These are phyloP conservation scores for Holothuria leucospilota DNA, from an alignment of 53 echinoderm and acorn worm species.

Conservation along the genomic window DNA sequence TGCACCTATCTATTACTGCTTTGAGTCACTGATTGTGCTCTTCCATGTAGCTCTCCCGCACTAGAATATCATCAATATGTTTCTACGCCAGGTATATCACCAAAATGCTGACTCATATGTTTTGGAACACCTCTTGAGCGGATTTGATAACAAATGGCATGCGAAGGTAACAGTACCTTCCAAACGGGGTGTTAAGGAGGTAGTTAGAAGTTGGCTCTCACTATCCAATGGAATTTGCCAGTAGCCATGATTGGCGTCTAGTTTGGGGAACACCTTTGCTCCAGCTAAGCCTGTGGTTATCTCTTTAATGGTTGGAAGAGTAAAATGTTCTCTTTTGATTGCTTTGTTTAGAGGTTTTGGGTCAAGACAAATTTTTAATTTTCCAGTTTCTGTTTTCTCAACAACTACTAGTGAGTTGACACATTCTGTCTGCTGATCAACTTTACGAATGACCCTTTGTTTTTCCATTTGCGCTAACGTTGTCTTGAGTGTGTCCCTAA, in stretches of 20 bases:
- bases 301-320: constrained; percentile 63
- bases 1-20: constrained; percentile 47
- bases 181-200: constrained; percentile 73
- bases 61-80: constrained; percentile 79
- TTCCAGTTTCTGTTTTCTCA: not conserved
- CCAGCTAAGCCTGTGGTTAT: constrained; percentile 57
- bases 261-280: constrained; percentile 67
- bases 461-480: constrained; percentile 66
- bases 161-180: constrained; percentile 64
- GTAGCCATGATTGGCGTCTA: constrained; percentile 77
- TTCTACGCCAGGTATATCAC: constrained; percentile 66
- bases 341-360: constrained; percentile 68
- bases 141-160: constrained; percentile 76
- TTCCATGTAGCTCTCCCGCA: constrained; percentile 45
- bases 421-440: constrained; percentile 69
- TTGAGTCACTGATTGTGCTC: constrained; percentile 59
- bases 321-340: constrained; percentile 69
- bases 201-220: constrained; percentile 63
- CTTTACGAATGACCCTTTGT: constrained; percentile 40
- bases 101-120: constrained; percentile 74
- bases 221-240: constrained; percentile 65
- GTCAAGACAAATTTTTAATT: constrained; percentile 63
- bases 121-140: constrained; percentile 70
- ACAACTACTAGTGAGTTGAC: constrained; percentile 67
- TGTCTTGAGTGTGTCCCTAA: constrained; percentile 39